Conservation (phyloP, 2,113 vertebrate genomes). For the Misgurnus mizolepis region DNA sequence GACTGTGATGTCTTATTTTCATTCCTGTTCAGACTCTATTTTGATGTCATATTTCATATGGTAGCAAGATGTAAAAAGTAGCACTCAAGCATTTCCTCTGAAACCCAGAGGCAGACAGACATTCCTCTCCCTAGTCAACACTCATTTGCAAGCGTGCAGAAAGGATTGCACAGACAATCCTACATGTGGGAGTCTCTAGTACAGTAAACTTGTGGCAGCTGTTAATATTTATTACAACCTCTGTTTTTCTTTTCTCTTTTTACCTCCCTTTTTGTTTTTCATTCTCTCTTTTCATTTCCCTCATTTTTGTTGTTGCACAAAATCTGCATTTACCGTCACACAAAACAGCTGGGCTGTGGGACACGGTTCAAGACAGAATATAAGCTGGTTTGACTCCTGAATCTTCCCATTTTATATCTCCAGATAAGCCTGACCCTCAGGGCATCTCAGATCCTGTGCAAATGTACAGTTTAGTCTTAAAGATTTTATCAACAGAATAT, state of each 20-base stretch:
- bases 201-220: conserved; percentile 65
- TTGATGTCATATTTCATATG: conserved; percentile 48
- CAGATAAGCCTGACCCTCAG: conserved; percentile 67
- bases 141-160: conserved; percentile 2
- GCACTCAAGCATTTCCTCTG: conserved; percentile 25
- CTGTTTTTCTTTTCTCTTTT: neutral
- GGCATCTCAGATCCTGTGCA: conserved; percentile 71
- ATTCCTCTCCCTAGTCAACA: neutral
- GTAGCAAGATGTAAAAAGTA: conserved; percentile 53
- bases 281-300: conserved; percentile 51
- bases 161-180: conserved; percentile 53
- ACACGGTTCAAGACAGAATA: conserved; percentile 55
- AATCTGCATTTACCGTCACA: conserved; percentile 64
- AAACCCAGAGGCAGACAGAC: conserved; percentile 28
- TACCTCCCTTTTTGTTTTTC: conserved; percentile 50
- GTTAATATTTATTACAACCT: conserved; percentile 15
- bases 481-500: conserved; percentile 73
- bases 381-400: conserved; percentile 62
- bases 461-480: conserved; percentile 72
- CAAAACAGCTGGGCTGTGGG: conserved; percentile 65
- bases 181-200: conserved; percentile 68
- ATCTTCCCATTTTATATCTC: conserved; percentile 62
- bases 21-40: conserved; percentile 51
- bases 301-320: conserved; percentile 63
- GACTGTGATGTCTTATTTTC: conserved; percentile 36